These are phyloP conservation scores for Pandemis corylana DNA, from an alignment of 2,888 invertebrate species.

Conservation along the genomic window DNA sequence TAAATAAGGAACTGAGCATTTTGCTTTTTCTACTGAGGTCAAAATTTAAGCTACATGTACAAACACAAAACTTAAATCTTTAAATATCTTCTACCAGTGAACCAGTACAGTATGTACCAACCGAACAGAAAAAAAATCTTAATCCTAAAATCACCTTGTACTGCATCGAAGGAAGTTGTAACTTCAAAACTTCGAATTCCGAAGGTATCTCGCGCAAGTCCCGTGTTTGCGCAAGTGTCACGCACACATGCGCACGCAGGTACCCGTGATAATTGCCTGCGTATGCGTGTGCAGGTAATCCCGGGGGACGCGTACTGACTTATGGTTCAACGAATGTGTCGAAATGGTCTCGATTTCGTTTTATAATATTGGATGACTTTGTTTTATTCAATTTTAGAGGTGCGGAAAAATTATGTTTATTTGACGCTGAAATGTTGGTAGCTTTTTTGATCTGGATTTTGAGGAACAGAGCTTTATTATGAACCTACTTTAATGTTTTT, in stretches of 20 bases:
- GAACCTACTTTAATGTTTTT: too few species aligned
- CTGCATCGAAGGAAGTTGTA: slow-evolving; percentile 61
- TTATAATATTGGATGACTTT: slow-evolving; percentile 8
- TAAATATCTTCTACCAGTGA: too few species aligned
- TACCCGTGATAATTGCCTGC: slow-evolving; percentile 82
- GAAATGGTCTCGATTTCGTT: slow-evolving; percentile 24
- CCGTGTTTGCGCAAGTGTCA: slow-evolving; percentile 77
- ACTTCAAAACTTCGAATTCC: slow-evolving; percentile 73
- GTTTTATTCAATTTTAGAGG: neutral
- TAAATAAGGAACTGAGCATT: too few species aligned
- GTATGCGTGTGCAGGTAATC: slow-evolving; percentile 56
- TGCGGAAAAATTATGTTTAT: neutral
- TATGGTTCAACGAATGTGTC: slow-evolving; percentile 21
- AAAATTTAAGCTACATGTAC: too few species aligned
- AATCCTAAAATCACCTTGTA: neutral
- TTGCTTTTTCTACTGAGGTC: too few species aligned
- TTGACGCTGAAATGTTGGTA: neutral
- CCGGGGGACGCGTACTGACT: slow-evolving; percentile 31
- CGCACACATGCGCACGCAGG: slow-evolving; percentile 70
- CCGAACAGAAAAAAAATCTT: neutral
- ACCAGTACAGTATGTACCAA: too few species aligned
- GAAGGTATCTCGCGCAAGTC: slow-evolving; percentile 70
- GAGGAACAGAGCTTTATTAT: too few species aligned
- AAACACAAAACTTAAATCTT: too few species aligned
- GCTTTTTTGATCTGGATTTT: neutral